Evolutionary conservation across 2,797 vertebrate species (phyloP).

Genomic region (Podarcis lilfordi): DNA sequence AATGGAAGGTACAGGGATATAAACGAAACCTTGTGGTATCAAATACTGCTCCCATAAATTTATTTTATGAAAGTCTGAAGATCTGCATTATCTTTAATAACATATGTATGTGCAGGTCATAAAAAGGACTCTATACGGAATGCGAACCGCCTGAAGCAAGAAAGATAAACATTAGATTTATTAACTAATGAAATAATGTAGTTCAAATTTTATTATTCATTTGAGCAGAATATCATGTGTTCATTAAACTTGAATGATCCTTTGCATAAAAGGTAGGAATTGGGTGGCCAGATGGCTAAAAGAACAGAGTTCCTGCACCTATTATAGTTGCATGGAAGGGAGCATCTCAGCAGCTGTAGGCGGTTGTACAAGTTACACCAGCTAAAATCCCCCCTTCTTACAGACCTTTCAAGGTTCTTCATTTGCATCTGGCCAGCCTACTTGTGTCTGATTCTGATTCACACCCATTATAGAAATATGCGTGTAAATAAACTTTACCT

Average conservation of each 20-base stretch:
- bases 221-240: constrained; percentile 9
- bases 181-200: constrained; percentile 41
- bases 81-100: constrained; percentile 42
- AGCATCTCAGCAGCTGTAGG: not conserved
- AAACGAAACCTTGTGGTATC: constrained; percentile 43
- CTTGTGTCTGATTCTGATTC: not conserved
- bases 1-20: constrained; percentile 54
- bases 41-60: constrained; percentile 52
- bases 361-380: not conserved
- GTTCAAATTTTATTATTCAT: constrained; percentile 24
- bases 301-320: not conserved
- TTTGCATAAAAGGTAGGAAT: not conserved
- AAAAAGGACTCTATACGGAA: constrained; percentile 19
- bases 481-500: not conserved
- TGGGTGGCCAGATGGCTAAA: not conserved
- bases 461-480: not conserved
- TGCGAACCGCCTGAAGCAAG: constrained; percentile 3
- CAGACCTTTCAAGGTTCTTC: too few species aligned
- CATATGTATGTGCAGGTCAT: not conserved
- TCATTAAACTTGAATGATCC: constrained; percentile 23
- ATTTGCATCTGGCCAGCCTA: not conserved
- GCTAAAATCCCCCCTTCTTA: not conserved
- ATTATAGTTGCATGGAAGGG: not conserved
- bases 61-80: constrained; percentile 6
- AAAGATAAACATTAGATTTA: constrained; percentile 30